Base-by-base conservation (phyloP, 2,797 vertebrate genomes). In the Catamblyrhynchus diadema region DNA sequence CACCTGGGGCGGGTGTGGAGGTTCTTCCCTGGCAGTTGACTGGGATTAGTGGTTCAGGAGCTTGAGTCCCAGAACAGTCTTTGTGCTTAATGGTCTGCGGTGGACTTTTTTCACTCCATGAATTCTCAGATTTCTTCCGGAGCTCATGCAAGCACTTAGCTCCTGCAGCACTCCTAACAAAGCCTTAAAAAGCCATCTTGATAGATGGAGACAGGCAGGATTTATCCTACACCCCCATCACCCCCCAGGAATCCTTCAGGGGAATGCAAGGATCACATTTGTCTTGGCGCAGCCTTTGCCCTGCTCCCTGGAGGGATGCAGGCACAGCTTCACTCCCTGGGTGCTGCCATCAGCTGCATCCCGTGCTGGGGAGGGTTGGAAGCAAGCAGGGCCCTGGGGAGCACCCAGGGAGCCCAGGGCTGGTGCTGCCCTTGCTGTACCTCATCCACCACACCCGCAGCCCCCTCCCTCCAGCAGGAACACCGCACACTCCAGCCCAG, bases 221-320 rank as follows among this genome's bases (percentile, higher is more conserved):
- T 56, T 81, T 57, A 45, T 60, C 64, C 74, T 27, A 18, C 24
- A 12, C 5, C 25, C 3, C 7, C 0, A 1, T 10, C 14, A 11
- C 1, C 13, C 8, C 50, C 44, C 27, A 15, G 48, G 57, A 56
- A 75, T 59, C 35, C 25, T 64, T 56, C 57, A 67, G 51, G 56
- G 35, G 23, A 24, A 37, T 24, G 13, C 44, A 50, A 80, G 41
- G 57, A 56, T 53, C 23, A 12, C 37, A 7, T 51, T 56, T 70
- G 12, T 14, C 35, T 67, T 13, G 27, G 56, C 0, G 0, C 41
- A 53, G 30, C 13, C 67, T 82, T 60, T 0, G 1, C 24, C 17
- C 12, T 0, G 1, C 30, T 54, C 62, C 59, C 41, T 22, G 17
- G 19, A 62, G 23, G 18, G 32, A 6, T 33, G 35, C 22, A 35